Percentiles rank a stretch among this genome's conserved stretches.
Conservation (phyloP, 2,888 invertebrate genomes). For the Sphaeridia pumilis region DNA sequence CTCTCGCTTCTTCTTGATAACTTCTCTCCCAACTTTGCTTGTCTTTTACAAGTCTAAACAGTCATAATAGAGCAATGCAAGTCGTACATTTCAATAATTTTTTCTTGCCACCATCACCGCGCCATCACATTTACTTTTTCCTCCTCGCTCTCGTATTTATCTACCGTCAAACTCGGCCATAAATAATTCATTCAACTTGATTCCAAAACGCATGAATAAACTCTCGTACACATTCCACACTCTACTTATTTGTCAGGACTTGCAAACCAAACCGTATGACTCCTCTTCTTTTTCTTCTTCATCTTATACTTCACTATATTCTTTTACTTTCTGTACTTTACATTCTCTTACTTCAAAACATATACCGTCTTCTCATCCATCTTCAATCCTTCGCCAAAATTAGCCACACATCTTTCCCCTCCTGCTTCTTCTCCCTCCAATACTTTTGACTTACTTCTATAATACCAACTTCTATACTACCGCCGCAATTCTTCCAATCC, state of each 20-base stretch:
- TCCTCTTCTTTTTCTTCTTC: background rate
- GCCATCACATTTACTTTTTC: background rate
- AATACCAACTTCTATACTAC: no score
- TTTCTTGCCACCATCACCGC: background rate
- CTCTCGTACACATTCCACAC: background rate
- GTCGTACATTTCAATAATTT: background rate
- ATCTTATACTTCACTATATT: background rate
- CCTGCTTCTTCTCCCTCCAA: no score
- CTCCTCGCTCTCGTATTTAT: background rate
- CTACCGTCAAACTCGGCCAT: no score
- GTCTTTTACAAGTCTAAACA: background rate
- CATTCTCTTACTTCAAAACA: no score
- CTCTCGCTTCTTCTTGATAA: background rate
- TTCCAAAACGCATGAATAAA: slow-evolving; percentile 1
- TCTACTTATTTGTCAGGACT: slow-evolving; percentile 2
- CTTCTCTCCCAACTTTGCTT: background rate
- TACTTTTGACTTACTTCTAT: no score
- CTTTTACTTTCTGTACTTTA: no score
- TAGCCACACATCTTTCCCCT: no score
- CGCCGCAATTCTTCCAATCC: no score
- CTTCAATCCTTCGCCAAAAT: no score
- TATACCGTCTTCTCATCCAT: no score
- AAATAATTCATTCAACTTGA: slow-evolving; percentile 3
- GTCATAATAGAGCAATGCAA: background rate
- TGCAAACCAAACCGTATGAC: background rate